These are phyloP conservation scores for Drosophila pachea DNA, from an alignment of 1,140 invertebrate genomes.

Conservation along the genomic window DNA sequence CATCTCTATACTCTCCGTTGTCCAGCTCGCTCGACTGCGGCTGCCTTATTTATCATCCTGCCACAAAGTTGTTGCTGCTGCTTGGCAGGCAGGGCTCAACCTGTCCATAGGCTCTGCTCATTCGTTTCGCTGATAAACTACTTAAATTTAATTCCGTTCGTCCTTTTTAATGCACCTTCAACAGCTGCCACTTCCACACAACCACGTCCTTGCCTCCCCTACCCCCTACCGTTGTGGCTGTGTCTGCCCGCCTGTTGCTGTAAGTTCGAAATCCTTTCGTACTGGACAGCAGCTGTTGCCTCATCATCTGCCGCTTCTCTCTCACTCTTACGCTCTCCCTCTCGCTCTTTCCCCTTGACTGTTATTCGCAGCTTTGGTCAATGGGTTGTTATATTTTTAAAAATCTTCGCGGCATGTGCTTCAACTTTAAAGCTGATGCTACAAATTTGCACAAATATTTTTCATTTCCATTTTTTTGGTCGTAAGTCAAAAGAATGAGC, in stretches of 20 bases:
- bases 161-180: slow-evolving; percentile 16
- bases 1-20: too few species aligned
- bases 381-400: slow-evolving; percentile 51
- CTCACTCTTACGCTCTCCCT: not conserved
- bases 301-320: slow-evolving; percentile 44
- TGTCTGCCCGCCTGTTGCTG: slow-evolving; percentile 27
- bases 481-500: slow-evolving; percentile 8
- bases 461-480: not conserved
- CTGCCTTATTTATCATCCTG: too few species aligned
- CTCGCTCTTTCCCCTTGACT: not conserved
- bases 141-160: slow-evolving; percentile 40
- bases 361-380: slow-evolving; percentile 20
- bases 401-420: slow-evolving; percentile 42
- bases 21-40: too few species aligned
- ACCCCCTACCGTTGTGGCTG: slow-evolving; percentile 5
- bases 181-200: not conserved
- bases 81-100: slow-evolving; percentile 6
- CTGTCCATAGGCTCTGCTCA: slow-evolving; percentile 20
- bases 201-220: not conserved
- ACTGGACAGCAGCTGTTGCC: slow-evolving; percentile 58
- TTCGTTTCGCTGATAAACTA: slow-evolving; percentile 17
- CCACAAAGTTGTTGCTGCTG: not conserved
- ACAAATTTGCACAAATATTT: slow-evolving; percentile 18
- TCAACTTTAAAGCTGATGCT: slow-evolving; percentile 3
- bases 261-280: slow-evolving; percentile 54